These are phyloP conservation scores for Heliangelus exortis DNA, from an alignment of 2,797 vertebrate species.

Conservation along the genomic window DNA sequence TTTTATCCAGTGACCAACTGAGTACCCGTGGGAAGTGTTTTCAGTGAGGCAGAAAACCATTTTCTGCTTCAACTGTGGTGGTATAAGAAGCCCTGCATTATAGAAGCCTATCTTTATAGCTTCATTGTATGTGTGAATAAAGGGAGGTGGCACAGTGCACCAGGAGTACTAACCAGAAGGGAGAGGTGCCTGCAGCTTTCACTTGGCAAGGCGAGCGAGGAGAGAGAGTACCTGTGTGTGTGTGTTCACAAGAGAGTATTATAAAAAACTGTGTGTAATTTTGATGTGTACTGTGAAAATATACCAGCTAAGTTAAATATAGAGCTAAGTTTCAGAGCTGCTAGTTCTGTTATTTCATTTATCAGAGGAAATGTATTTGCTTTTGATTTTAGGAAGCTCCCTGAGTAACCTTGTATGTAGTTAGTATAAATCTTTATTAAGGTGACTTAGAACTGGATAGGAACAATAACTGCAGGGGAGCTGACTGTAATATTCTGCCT, in stretches of 20 bases:
- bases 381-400: neutral
- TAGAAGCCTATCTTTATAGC: neutral
- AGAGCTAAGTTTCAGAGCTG: neutral
- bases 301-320: neutral
- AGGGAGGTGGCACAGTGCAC: conserved; percentile 75
- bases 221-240: neutral
- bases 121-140: neutral
- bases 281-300: neutral
- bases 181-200: conserved; percentile 69
- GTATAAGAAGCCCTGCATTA: neutral
- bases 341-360: neutral
- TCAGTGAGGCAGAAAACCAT: neutral
- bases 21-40: neutral
- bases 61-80: neutral
- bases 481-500: neutral
- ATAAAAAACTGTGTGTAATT: neutral
- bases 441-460: neutral
- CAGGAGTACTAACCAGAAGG: conserved; percentile 74
- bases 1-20: neutral
- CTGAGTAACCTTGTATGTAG: neutral
- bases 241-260: neutral
- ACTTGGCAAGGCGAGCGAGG: conserved; percentile 76
- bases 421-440: neutral
- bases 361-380: neutral
- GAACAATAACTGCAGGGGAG: neutral